These are phyloP conservation scores for Channallabes apus DNA, from an alignment of 2,797 vertebrate genomes.

Conservation along the genomic window DNA sequence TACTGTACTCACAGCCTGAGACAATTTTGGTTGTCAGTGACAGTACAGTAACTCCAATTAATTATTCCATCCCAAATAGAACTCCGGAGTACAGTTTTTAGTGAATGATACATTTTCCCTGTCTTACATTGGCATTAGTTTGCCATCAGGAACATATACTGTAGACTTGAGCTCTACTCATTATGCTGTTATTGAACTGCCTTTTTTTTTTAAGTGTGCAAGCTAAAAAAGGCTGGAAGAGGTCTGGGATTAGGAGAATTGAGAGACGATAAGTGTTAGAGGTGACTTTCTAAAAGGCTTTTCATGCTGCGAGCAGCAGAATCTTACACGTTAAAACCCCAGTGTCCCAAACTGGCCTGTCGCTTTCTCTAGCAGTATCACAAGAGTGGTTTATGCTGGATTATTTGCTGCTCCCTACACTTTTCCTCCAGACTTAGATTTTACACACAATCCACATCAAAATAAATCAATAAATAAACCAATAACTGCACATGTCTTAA, in stretches of 20 bases:
- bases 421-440: background rate
- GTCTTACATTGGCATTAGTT: background rate
- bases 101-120: background rate
- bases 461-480: background rate
- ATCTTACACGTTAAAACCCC: conserved; percentile 5
- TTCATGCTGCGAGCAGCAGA: conserved; percentile 17
- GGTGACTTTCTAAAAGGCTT: conserved; percentile 32
- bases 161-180: background rate
- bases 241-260: conserved; percentile 17
- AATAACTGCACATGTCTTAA: too few relatives aligned
- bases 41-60: too few relatives aligned
- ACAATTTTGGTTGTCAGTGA: too few relatives aligned
- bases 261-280: conserved; percentile 10
- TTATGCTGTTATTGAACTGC: background rate
- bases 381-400: background rate
- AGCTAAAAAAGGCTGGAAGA: background rate
- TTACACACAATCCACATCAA: background rate
- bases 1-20: too few relatives aligned
- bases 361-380: background rate
- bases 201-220: background rate
- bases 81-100: background rate
- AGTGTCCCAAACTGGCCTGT: background rate
- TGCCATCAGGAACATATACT: background rate
- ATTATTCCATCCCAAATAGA: too few relatives aligned
- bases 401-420: too few relatives aligned